Evolutionary conservation across 2,113 vertebrate genomes (phyloP).

Genomic region (Rhodinocichla rosea): DNA sequence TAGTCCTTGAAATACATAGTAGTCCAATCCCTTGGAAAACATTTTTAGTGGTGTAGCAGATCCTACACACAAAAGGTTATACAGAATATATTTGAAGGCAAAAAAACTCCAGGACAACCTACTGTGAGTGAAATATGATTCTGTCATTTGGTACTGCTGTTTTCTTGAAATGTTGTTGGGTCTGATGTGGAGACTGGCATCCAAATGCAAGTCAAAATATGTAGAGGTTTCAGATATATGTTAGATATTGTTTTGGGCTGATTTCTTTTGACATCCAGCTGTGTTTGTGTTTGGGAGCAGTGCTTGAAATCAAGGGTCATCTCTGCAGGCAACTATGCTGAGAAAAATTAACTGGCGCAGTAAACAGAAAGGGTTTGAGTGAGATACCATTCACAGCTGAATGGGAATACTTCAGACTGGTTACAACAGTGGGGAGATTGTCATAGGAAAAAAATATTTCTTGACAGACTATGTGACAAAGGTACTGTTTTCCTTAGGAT

Average conservation of each 20-base stretch:
- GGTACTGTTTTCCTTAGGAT: neutral
- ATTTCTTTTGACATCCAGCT: conserved; percentile 48
- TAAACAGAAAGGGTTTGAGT: neutral
- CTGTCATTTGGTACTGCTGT: neutral
- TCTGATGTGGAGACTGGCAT: conserved; percentile 46
- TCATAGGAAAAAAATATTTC: conserved; percentile 35
- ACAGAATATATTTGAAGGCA: neutral
- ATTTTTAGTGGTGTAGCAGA: conserved; percentile 29
- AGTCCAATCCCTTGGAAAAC: neutral
- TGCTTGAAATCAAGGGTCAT: conserved; percentile 42
- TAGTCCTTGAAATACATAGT: conserved; percentile 3
- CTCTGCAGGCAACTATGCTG: conserved; percentile 39
- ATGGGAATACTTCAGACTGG: conserved; percentile 1
- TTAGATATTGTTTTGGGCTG: conserved; percentile 31
- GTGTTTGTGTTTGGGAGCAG: conserved; percentile 31
- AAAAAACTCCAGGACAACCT: neutral
- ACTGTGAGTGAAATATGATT: conserved; percentile 40
- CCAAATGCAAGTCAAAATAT: conserved; percentile 34
- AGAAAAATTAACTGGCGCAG: conserved; percentile 39
- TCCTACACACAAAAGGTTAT: neutral
- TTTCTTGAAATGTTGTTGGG: conserved; percentile 34
- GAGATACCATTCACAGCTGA: conserved; percentile 33
- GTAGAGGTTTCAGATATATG: conserved; percentile 9
- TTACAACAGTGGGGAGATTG: neutral
- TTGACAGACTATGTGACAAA: conserved; percentile 30